Conservation (phyloP, 2,797 vertebrate species). For the Pseudomugil gertrudae region DNA sequence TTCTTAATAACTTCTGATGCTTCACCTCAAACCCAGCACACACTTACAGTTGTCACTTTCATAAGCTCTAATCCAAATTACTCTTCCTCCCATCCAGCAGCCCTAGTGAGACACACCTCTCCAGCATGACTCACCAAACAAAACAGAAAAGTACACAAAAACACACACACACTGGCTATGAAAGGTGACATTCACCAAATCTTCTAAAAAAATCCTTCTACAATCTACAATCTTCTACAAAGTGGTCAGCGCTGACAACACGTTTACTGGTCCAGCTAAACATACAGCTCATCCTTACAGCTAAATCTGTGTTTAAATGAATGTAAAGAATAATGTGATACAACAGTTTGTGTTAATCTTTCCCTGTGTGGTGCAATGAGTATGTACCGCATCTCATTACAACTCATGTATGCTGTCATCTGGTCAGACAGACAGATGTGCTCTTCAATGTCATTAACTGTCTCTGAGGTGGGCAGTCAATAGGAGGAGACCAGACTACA, state of each 20-base stretch:
- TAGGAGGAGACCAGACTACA: constrained; percentile 55
- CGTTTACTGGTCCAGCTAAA: constrained; percentile 37
- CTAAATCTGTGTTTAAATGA: constrained; percentile 13
- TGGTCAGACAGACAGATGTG: constrained; percentile 57
- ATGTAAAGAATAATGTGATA: neutral
- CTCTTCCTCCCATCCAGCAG: constrained; percentile 21
- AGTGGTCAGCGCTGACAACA: constrained; percentile 14
- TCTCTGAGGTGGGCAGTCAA: constrained; percentile 33
- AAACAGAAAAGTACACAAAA: constrained; percentile 15
- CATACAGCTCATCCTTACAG: constrained; percentile 18
- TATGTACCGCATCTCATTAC: constrained; percentile 1
- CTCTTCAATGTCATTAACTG: constrained; percentile 55
- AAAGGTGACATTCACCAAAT: constrained; percentile 53
- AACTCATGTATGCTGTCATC: constrained; percentile 27
- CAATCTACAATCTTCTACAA: no score
- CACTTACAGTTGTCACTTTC: neutral
- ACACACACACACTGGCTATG: constrained; percentile 9
- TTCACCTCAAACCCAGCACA: constrained; percentile 18
- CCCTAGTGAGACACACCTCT: constrained; percentile 27
- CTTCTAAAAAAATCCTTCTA: constrained; percentile 39
- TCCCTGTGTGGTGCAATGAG: neutral
- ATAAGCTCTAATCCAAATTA: constrained; percentile 24
- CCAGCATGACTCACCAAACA: constrained; percentile 55
- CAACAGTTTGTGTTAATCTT: neutral
- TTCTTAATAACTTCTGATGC: neutral